phyloP scores from a whole-genome alignment of 2,888 invertebrate species.

The Lasioglossum malachurum region DNA sequence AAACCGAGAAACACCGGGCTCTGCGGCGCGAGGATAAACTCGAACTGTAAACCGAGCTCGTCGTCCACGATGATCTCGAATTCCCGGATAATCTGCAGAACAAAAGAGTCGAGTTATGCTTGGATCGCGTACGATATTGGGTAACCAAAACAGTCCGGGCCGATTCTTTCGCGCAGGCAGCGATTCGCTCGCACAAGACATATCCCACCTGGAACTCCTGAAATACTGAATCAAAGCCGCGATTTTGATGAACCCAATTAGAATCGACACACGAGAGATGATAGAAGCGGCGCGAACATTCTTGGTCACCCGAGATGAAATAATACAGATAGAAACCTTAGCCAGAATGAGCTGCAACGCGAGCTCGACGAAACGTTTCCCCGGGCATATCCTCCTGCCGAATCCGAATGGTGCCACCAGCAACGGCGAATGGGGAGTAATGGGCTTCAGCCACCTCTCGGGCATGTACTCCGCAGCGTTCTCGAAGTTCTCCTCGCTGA shows the following conservation, averaged over 20 bases:
- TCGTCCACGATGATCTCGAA: constrained; percentile 90
- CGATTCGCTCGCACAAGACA: not conserved
- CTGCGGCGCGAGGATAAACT: constrained; percentile 92
- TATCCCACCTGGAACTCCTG: no score
- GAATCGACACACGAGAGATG: not conserved
- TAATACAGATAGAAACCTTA: constrained; percentile 86
- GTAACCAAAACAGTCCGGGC: not conserved
- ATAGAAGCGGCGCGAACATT: not conserved
- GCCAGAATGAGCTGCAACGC: constrained; percentile 91
- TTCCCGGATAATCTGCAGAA: constrained; percentile 88
- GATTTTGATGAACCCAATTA: not conserved
- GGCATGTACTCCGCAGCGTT: constrained; percentile 90
- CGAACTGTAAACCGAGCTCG: constrained; percentile 91
- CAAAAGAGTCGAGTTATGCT: not conserved
- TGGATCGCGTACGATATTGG: not conserved
- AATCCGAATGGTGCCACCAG: constrained; percentile 93
- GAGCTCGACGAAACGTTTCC: constrained; percentile 93
- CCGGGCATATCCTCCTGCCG: constrained; percentile 93
- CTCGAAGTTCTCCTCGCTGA: constrained; percentile 91
- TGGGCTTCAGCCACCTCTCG: constrained; percentile 90
- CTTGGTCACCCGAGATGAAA: not conserved
- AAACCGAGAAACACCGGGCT: constrained; percentile 90
- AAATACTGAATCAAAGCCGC: no score
- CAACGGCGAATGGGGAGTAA: constrained; percentile 86
- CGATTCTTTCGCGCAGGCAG: not conserved